Evolutionary conservation across 2,888 invertebrate genomes (phyloP).

Genomic region (Drosophila gaucha): DNA sequence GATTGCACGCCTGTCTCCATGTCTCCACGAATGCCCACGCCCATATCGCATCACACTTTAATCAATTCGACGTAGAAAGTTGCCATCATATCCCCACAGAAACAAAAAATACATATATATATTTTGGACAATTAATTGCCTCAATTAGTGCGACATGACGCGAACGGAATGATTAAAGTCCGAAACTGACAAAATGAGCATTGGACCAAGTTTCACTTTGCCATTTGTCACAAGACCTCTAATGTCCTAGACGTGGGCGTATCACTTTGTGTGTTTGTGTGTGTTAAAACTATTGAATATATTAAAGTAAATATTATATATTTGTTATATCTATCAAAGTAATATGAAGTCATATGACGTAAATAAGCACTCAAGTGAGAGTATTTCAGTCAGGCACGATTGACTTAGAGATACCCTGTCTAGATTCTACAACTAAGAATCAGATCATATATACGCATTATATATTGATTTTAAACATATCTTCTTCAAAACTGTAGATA

Average conservation of each 20-base stretch:
- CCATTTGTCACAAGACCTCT: constrained; percentile 29
- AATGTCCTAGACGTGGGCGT: constrained; percentile 3
- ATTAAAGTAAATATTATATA: too few relatives aligned
- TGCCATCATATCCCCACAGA: constrained; percentile 14
- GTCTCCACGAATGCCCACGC: constrained; percentile 9
- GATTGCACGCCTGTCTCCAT: constrained; percentile 10
- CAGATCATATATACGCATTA: too few relatives aligned
- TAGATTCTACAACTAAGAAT: too few relatives aligned
- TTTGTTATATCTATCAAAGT: too few relatives aligned
- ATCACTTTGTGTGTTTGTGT: not conserved
- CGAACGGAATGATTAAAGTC: constrained; percentile 66
- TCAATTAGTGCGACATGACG: constrained; percentile 73
- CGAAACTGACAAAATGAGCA: constrained; percentile 22
- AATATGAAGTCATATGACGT: too few relatives aligned
- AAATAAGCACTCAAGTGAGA: too few relatives aligned
- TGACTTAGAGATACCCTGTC: too few relatives aligned
- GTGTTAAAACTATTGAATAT: too few relatives aligned
- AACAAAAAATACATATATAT: constrained; percentile 4
- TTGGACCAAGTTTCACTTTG: constrained; percentile 25
- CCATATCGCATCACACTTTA: constrained; percentile 40
- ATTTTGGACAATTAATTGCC: constrained; percentile 70
- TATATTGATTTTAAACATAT: too few relatives aligned
- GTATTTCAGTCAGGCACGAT: too few relatives aligned
- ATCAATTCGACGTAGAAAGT: constrained; percentile 43
- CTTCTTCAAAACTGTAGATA: too few relatives aligned